Base-by-base conservation (phyloP, 1,140 invertebrate species). In the Meloidogyne exigua region DNA sequence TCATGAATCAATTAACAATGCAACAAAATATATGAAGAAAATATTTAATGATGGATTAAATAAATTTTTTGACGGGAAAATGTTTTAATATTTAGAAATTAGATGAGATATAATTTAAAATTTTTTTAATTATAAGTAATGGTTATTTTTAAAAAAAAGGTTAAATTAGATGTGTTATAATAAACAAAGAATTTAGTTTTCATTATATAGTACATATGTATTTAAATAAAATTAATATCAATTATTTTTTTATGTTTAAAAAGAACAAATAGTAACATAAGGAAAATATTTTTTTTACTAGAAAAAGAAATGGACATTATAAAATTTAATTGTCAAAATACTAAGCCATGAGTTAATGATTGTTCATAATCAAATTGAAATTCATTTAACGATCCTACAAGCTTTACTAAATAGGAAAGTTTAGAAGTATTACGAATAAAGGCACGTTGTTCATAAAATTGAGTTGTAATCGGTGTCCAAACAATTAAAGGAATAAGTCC, bases 381-480 rank as follows among this genome's bases (percentile, higher is more conserved):
- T 82, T 97, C 94, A 84, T 94, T 92, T 11, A 98, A 90, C 5
- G 94, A 93, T 78, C 93, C 92, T 32, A 98, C 90, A 83, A 98
- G 94, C 89, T 97, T 93, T 78, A 93, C 91, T 18, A 98, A 90
- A 89, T 95, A 96, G 78, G 92, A 93, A 42, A 94, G 90, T 44
- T 95, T 90, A 73, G 91, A 91, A 66, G 92, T 90, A 85, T 94
- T 93, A 72, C 95, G 90, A 36, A 99, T 88, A 88, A 98, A 98
- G 66, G 95, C 96, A 79, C 92, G 91, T 85, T 96, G 95, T 87
- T 98, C 95, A 83, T 96, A 99, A 93, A 98, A 95, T 84, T 95
- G 93, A 4, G 89, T 87, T 0, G 95, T 95, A 0, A 94, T 91
- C 68, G 93, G 92, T 18, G 93, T 93, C 78, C 92, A 89, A 4